Percentiles rank a stretch among this genome's conserved stretches.
Conservation (phyloP, 1,140 invertebrate genomes). For the Platorchestia sp. region DNA sequence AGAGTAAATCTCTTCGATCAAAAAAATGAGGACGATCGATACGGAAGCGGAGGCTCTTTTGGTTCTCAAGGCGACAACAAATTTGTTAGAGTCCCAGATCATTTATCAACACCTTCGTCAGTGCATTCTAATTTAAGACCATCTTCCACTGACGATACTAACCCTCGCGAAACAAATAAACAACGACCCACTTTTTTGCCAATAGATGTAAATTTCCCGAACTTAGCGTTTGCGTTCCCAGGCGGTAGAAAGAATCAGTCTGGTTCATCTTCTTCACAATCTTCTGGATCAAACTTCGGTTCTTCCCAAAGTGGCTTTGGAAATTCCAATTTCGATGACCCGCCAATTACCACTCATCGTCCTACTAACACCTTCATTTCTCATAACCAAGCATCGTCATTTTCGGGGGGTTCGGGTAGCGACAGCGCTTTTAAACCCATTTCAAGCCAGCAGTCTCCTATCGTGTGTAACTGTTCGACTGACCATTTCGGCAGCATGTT, state of each 20-base stretch:
- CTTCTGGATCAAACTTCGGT: neutral
- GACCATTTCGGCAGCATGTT: conserved; percentile 1
- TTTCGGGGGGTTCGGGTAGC: neutral
- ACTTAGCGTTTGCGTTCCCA: conserved; percentile 8
- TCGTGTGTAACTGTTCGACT: conserved; percentile 48
- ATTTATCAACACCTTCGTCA: neutral
- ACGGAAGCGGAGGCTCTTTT: neutral
- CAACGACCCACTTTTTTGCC: neutral
- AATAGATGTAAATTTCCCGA: conserved; percentile 22
- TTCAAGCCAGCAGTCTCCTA: neutral
- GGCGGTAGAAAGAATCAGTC: conserved; percentile 2
- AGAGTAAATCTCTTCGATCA: neutral
- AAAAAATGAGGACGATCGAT: neutral
- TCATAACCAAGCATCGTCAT: neutral
- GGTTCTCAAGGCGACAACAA: neutral
- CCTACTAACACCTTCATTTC: neutral
- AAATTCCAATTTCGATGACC: neutral
- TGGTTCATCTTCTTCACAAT: neutral
- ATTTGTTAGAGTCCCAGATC: conserved; percentile 5
- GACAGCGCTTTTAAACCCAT: neutral
- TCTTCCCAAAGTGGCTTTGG: neutral
- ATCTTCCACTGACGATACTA: neutral
- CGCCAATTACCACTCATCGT: neutral
- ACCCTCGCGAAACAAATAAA: neutral
- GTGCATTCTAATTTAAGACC: neutral